These are phyloP conservation scores for Mus minutoides DNA, from an alignment of 2,797 vertebrate species.

Conservation along the genomic window DNA sequence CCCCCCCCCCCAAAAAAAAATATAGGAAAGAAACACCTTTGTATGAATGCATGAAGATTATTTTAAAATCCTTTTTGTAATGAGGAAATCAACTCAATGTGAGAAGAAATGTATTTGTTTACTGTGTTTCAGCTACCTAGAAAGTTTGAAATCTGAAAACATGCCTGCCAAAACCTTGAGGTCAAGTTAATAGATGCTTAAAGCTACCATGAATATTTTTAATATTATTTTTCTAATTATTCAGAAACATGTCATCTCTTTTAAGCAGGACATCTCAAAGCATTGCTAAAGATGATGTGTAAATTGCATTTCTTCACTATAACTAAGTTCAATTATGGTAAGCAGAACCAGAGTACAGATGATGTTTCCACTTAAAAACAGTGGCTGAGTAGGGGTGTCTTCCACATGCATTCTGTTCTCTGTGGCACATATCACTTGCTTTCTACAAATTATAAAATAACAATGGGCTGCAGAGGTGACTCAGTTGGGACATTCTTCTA, in stretches of 20 bases:
- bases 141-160: background rate
- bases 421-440: background rate
- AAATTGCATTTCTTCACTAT: background rate
- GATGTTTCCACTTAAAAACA: background rate
- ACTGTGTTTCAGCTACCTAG: background rate
- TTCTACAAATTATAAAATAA: background rate
- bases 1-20: too few species aligned
- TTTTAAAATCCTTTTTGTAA: background rate
- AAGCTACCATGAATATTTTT: background rate
- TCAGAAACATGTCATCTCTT: background rate
- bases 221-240: background rate
- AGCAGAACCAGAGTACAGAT: background rate
- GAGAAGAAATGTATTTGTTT: background rate
- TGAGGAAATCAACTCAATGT: background rate
- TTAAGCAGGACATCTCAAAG: background rate
- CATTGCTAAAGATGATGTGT: background rate
- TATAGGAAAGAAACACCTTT: too few species aligned
- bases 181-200: background rate
- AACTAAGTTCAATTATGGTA: background rate
- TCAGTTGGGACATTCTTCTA: background rate
- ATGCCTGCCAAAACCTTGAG: background rate
- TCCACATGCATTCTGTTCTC: background rate
- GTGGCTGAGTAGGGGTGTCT: rapidly evolving
- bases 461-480: background rate
- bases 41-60: background rate